These are phyloP conservation scores for Mactra quadrangularis DNA, from an alignment of 1,140 invertebrate species.

Conservation along the genomic window DNA sequence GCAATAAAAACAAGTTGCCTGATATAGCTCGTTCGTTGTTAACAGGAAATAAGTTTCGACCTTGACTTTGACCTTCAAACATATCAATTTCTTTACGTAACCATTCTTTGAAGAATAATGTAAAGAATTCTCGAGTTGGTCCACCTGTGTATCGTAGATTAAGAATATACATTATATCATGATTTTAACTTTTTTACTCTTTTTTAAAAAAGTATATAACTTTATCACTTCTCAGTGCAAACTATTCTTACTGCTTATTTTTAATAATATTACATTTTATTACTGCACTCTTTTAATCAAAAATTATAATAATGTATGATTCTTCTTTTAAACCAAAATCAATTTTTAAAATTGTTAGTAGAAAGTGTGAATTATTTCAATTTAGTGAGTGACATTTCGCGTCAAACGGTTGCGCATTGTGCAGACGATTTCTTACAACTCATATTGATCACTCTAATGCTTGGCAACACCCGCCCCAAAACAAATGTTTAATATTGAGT, in stretches of 20 bases:
- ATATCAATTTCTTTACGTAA: slow-evolving; percentile 40
- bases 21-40: slow-evolving; percentile 41
- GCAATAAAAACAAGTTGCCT: slow-evolving; percentile 1
- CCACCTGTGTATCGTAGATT: slow-evolving; percentile 32
- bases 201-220: background rate
- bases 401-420: too few species aligned
- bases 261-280: too few species aligned
- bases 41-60: slow-evolving; percentile 39
- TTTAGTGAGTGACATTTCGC: too few species aligned
- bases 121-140: slow-evolving; percentile 45
- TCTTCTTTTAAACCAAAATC: too few species aligned
- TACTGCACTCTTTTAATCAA: too few species aligned
- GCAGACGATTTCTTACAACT: too few species aligned
- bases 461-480: too few species aligned
- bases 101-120: slow-evolving; percentile 47
- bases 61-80: slow-evolving; percentile 49
- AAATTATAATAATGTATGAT: too few species aligned
- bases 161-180: background rate
- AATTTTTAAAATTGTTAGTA: too few species aligned
- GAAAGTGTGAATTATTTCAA: too few species aligned
- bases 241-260: background rate
- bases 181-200: background rate
- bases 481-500: too few species aligned
- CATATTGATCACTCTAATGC: too few species aligned
- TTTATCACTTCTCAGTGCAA: background rate